phyloP scores from a whole-genome alignment of 2,888 invertebrate genomes.

The Eristalis tenax region DNA sequence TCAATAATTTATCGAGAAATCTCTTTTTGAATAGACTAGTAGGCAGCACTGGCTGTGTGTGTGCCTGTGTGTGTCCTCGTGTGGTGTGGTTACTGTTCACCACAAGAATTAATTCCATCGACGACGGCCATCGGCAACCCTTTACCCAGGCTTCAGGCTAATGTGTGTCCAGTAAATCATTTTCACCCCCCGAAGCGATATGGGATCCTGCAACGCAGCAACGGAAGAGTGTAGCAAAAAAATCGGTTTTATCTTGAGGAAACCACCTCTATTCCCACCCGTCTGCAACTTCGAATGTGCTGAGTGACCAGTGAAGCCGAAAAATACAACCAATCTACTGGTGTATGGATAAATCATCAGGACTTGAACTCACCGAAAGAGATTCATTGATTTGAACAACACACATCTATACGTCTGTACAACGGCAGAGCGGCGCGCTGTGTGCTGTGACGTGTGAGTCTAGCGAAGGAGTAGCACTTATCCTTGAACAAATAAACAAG shows the following conservation, averaged over 20 bases:
- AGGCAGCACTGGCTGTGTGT: not conserved
- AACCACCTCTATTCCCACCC: not conserved
- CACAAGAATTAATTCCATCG: conserved; percentile 58
- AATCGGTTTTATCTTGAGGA: conserved; percentile 9
- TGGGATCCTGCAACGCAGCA: not conserved
- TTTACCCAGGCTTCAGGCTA: conserved; percentile 8
- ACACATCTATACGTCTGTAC: conserved; percentile 44
- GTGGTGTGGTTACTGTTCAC: conserved; percentile 29
- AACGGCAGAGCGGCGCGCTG: not conserved
- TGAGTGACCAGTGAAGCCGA: conserved; percentile 40
- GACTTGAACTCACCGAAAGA: not conserved
- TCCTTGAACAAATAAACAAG: conserved; percentile 55
- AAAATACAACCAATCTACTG: conserved; percentile 64
- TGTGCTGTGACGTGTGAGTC: not conserved
- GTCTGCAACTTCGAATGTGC: conserved; percentile 2
- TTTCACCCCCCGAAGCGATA: conserved; percentile 27
- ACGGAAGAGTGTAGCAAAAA: not conserved
- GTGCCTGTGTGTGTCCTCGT: too few relatives aligned
- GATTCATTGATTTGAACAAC: conserved; percentile 63
- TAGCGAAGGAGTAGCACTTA: conserved; percentile 34
- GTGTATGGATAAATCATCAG: conserved; percentile 58
- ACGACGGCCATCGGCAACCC: conserved; percentile 40
- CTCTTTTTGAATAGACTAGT: conserved; percentile 54
- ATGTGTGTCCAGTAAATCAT: conserved; percentile 36
- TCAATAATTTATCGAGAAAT: conserved; percentile 54